Evolutionary conservation across 1,140 invertebrate species (phyloP), one percentile per base, ranked within the genome.

Genomic region (Aphaenogaster rudis): DNA sequence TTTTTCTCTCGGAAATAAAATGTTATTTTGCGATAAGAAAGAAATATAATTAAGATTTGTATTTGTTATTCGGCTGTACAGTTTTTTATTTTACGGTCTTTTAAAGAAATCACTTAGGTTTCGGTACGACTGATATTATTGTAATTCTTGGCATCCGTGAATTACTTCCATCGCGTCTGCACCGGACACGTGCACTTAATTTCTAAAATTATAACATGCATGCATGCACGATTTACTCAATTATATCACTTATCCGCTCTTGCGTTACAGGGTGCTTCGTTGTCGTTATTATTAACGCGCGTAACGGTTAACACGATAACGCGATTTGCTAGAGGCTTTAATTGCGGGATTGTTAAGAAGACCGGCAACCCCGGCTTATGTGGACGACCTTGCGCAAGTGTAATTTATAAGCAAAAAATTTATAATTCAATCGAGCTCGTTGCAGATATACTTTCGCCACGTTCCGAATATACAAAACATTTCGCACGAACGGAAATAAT

Each of bases 181-280:
- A 48, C 21, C 39, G 21, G 21, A 33, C n/a, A 59, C 66, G 39
- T 61, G 54, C 28, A 42, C 33, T 84, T 76, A 61, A 61, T 84
- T 84, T 76, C 69, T 84, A 74, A 84, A 76, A 84, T 74, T 84
- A 84, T 54, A 84, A 84, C 45, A 50, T 17, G 39, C 80, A 82
- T 59, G 52, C 80, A 76, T 48, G 69, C 80, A 61, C 42, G 54
- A 81, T 81, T 71, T 59, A 82, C 13, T 61, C 54, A 76, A 81
- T 81, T 81, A 59, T n/a, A 59, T 81, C 54, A 74, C 42, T 82
- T 61, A 74, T 39, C 9, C 42, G 42, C 17, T 52, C 42, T 42
- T 52, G 54, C 54, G 54, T 84, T 63, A 48, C 13, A 59, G 28
- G 45, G 13, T 59, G 33, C 80, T 84, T 61, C 54, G 11, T 81